Evolutionary conservation across 2,888 invertebrate species (phyloP).

Genomic region (Eurois occulta): DNA sequence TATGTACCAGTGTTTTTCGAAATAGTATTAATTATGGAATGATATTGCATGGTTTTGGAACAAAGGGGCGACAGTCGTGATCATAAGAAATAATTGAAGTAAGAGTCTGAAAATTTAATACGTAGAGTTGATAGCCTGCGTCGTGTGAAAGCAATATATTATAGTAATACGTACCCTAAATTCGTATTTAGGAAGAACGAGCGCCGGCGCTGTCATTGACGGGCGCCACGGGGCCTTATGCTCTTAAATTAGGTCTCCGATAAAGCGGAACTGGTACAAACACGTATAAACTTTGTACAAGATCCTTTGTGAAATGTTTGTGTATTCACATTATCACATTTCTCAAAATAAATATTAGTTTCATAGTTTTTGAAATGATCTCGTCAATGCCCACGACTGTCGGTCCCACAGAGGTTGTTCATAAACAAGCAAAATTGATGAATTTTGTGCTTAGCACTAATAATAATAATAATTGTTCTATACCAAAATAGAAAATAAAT

Average conservation of each 20-base stretch:
- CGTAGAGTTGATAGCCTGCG: neutral
- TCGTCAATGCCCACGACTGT: conserved; percentile 37
- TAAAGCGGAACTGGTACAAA: neutral
- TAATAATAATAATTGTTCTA: conserved; percentile 77
- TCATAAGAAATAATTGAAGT: conserved; percentile 9
- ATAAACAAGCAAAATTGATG: conserved; percentile 56
- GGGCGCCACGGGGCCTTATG: too few relatives aligned
- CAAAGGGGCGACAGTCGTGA: conserved; percentile 38
- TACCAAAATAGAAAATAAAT: conserved; percentile 85
- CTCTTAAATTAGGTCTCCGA: neutral
- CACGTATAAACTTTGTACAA: conserved; percentile 1
- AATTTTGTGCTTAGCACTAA: conserved; percentile 81
- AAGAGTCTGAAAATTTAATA: neutral
- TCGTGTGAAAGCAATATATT: conserved; percentile 2
- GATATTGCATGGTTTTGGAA: conserved; percentile 40
- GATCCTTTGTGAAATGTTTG: neutral
- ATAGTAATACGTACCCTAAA: conserved; percentile 4
- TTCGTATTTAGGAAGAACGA: neutral
- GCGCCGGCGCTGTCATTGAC: neutral
- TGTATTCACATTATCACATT: neutral
- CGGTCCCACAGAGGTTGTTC: conserved; percentile 36
- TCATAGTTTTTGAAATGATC: conserved; percentile 1
- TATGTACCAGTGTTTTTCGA: conserved; percentile 61
- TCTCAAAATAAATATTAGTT: conserved; percentile 8
- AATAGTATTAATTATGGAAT: conserved; percentile 62